Conservation (phyloP, 35 echinoderm and acorn worm species). For the Diadema setosum region DNA sequence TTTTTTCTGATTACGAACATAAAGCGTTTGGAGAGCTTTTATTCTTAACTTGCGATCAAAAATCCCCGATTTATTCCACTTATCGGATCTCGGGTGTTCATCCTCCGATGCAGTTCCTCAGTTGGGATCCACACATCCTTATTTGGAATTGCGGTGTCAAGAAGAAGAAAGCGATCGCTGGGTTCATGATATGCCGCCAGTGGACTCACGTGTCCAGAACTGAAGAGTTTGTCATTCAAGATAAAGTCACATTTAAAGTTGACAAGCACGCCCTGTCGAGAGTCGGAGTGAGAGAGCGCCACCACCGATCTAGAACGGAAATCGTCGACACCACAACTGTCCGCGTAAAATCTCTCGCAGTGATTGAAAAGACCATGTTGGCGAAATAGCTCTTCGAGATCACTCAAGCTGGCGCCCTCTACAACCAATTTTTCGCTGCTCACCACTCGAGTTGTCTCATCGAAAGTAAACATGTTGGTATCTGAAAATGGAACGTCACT, state of each 20-base stretch:
- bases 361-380: background rate
- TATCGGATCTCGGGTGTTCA: too few species aligned
- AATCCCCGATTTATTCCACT: too few species aligned
- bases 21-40: too few species aligned
- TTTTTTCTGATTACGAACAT: too few species aligned
- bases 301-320: slow-evolving; percentile 32
- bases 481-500: slow-evolving; percentile 3
- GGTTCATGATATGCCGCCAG: slow-evolving; percentile 49
- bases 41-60: too few species aligned
- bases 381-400: slow-evolving; percentile 2
- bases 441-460: slow-evolving; percentile 36
- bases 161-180: slow-evolving; percentile 39
- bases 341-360: background rate
- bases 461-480: slow-evolving; percentile 49
- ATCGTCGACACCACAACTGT: slow-evolving; percentile 12
- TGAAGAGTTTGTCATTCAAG: background rate
- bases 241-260: slow-evolving; percentile 44
- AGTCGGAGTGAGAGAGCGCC: slow-evolving; percentile 7
- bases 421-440: background rate
- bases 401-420: slow-evolving; percentile 7
- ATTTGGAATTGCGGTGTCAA: too few species aligned
- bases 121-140: too few species aligned
- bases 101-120: too few species aligned
- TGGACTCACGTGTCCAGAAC: slow-evolving; percentile 67
- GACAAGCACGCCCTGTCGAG: slow-evolving; percentile 37